These are phyloP conservation scores for Oostethus manadensis DNA, from an alignment of 2,113 vertebrate genomes.

Conservation along the genomic window DNA sequence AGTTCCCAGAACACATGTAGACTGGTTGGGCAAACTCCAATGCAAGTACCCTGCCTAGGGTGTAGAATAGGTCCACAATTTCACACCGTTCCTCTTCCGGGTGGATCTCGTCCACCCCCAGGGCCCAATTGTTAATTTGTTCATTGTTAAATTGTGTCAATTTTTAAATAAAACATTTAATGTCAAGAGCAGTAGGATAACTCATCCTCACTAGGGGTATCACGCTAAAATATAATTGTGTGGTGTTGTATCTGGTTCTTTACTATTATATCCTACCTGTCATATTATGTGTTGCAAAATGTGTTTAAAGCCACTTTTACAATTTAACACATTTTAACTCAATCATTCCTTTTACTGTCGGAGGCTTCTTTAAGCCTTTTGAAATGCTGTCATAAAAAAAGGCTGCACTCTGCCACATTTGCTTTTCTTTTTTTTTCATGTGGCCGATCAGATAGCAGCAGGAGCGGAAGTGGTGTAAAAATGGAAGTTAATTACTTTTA, in stretches of 20 bases:
- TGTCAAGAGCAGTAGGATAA: no score
- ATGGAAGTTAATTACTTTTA: constrained; percentile 55
- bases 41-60: no score
- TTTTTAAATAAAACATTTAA: no score
- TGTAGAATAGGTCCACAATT: no score
- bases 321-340: constrained; percentile 1
- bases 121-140: no score
- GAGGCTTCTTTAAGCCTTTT: constrained; percentile 7
- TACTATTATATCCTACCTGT: not conserved
- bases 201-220: no score
- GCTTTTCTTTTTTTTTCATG: constrained; percentile 8
- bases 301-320: constrained; percentile 2
- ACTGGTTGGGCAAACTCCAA: no score
- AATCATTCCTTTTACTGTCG: not conserved
- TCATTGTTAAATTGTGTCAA: no score
- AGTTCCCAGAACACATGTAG: no score
- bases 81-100: no score
- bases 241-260: not conserved
- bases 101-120: no score
- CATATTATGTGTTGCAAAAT: constrained; percentile 1
- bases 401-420: not conserved
- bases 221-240: not conserved
- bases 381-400: constrained; percentile 1
- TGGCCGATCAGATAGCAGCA: constrained; percentile 28
- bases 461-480: constrained; percentile 46